Conservation (phyloP, 2,797 vertebrate species). For the Urosaurus nigricauda region DNA sequence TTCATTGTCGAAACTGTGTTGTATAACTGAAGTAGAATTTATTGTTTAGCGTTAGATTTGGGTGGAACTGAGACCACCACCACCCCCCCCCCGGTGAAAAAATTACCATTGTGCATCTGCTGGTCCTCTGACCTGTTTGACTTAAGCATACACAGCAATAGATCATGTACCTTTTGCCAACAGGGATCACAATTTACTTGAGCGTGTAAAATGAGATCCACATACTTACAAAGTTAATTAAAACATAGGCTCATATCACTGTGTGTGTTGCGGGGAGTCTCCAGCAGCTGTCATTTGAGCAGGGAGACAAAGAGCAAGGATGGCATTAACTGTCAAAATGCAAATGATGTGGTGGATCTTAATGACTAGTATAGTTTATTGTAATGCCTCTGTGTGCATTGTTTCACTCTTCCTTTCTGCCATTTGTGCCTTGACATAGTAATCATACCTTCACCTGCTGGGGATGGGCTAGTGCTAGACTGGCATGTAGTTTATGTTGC, state of each 20-base stretch:
- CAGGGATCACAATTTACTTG: not conserved
- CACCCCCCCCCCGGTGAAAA: not conserved
- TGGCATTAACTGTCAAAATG: conserved; percentile 1
- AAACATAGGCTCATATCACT: conserved; percentile 1
- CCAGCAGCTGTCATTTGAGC: not conserved
- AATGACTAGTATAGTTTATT: conserved; percentile 46
- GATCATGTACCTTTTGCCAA: not conserved
- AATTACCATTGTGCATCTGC: not conserved
- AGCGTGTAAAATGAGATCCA: not conserved
- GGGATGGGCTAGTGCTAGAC: not conserved
- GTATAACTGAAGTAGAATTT: not conserved
- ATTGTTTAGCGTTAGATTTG: not conserved
- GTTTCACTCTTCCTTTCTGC: not conserved
- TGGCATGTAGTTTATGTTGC: too few relatives aligned
- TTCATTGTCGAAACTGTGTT: not conserved
- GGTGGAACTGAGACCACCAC: not conserved
- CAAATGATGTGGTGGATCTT: conserved; percentile 9
- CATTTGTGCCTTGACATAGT: conserved; percentile 37
- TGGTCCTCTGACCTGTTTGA: not conserved
- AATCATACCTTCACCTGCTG: not conserved
- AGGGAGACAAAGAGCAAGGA: not conserved
- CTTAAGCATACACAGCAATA: not conserved
- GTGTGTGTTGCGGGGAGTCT: not conserved
- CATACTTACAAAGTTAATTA: conserved; percentile 18
- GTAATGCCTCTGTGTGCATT: conserved; percentile 50